phyloP scores from a whole-genome alignment of 2,888 invertebrate genomes.

The Chirona hameri region DNA sequence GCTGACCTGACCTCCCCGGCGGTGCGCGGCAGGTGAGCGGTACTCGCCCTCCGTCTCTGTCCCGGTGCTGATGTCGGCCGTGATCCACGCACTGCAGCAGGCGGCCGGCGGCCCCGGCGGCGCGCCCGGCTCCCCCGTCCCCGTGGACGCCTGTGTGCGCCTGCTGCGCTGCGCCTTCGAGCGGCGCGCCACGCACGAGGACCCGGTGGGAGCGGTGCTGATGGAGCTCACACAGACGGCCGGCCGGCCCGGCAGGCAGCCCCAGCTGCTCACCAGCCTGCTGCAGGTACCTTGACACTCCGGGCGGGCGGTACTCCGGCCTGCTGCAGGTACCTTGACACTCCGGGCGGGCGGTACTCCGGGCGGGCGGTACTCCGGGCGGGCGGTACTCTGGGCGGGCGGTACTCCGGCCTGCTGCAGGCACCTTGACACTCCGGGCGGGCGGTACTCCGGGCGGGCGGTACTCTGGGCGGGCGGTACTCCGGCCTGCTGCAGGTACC shows the following conservation, averaged over 20 bases:
- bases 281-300: not conserved
- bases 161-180: not conserved
- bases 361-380: too few species aligned
- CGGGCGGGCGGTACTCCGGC: too few species aligned
- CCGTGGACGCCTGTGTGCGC: not conserved
- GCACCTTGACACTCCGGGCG: too few species aligned
- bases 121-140: not conserved
- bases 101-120: too few species aligned
- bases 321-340: too few species aligned
- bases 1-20: too few species aligned
- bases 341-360: too few species aligned
- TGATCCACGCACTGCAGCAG: not conserved
- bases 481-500: too few species aligned
- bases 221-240: slow-evolving; percentile 43
- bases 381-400: too few species aligned
- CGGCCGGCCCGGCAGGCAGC: not conserved
- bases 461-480: too few species aligned
- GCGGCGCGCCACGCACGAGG: not conserved
- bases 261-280: not conserved
- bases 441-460: too few species aligned
- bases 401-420: too few species aligned
- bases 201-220: not conserved
- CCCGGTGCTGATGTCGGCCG: not conserved
- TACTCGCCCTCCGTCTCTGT: not conserved
- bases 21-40: not conserved